Percentiles rank a stretch among this genome's conserved stretches.
phyloP scores from a whole-genome alignment of 1,140 invertebrate species.

The Drosophila serrata region DNA sequence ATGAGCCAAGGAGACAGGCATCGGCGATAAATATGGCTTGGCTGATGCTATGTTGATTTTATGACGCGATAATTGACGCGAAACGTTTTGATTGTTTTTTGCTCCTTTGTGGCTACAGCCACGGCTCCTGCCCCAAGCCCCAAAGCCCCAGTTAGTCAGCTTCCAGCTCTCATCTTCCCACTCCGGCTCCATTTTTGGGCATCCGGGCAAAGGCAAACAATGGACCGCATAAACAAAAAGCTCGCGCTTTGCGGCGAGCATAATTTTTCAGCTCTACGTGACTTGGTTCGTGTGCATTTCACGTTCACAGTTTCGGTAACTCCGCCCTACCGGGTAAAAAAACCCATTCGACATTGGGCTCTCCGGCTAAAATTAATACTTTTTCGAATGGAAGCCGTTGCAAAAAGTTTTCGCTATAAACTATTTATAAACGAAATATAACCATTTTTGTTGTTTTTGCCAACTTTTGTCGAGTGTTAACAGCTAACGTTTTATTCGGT shows the following conservation, averaged over 20 bases:
- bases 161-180: neutral
- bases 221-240: conserved; percentile 64
- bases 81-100: conserved; percentile 77
- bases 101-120: conserved; percentile 29
- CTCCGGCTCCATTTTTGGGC: conserved; percentile 11
- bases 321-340: neutral
- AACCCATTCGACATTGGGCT: conserved; percentile 34
- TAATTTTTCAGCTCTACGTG: conserved; percentile 61
- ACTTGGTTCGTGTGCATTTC: conserved; percentile 45
- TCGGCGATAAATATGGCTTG: conserved; percentile 44
- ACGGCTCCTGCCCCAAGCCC: neutral
- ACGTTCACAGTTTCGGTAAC: conserved; percentile 34
- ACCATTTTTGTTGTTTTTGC: conserved; percentile 22
- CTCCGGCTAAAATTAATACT: conserved; percentile 47
- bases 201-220: conserved; percentile 49
- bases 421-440: conserved; percentile 57
- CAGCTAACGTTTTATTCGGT: conserved; percentile 43
- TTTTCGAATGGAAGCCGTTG: conserved; percentile 23
- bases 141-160: neutral
- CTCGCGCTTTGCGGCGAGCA: conserved; percentile 54
- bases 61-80: conserved; percentile 82
- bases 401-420: conserved; percentile 53
- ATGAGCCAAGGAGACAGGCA: conserved; percentile 26
- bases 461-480: conserved; percentile 39
- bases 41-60: conserved; percentile 67